These are phyloP conservation scores for Sebastes kiyomatsui DNA, from an alignment of 2,797 vertebrate genomes.

Conservation along the genomic window DNA sequence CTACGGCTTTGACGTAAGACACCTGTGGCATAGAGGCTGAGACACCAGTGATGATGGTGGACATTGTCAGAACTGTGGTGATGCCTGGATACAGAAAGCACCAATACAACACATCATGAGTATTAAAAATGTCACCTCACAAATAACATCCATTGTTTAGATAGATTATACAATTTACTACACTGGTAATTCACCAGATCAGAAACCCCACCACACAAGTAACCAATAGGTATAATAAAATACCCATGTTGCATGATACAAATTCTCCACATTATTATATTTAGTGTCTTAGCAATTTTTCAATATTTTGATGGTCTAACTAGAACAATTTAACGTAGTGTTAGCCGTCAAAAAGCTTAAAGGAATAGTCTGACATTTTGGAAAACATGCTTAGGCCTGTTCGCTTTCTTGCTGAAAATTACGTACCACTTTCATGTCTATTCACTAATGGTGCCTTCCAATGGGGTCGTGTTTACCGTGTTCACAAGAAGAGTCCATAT, in stretches of 20 bases:
- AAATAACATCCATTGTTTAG: background rate
- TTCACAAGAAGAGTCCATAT: too few relatives aligned
- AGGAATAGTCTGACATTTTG: background rate
- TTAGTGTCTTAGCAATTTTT: background rate
- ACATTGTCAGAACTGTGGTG: constrained; percentile 93
- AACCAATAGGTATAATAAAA: background rate
- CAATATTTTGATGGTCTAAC: background rate
- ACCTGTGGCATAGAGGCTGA: constrained; percentile 93
- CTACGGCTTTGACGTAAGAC: constrained; percentile 94
- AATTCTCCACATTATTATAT: background rate
- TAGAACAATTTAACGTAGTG: background rate
- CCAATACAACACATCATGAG: background rate
- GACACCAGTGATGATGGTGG: constrained; percentile 91
- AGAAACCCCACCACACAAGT: background rate
- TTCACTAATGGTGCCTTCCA: too few relatives aligned
- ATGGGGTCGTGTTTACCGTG: too few relatives aligned
- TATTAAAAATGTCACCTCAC: background rate
- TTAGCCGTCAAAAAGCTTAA: background rate
- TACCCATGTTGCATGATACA: background rate
- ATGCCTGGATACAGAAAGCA: constrained; percentile 82
- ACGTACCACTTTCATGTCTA: too few relatives aligned
- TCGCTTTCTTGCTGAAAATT: background rate
- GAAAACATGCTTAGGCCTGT: background rate
- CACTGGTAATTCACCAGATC: background rate
- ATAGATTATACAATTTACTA: background rate